These are phyloP conservation scores for Crenichthys baileyi DNA, from an alignment of 2,797 vertebrate species.

Conservation along the genomic window DNA sequence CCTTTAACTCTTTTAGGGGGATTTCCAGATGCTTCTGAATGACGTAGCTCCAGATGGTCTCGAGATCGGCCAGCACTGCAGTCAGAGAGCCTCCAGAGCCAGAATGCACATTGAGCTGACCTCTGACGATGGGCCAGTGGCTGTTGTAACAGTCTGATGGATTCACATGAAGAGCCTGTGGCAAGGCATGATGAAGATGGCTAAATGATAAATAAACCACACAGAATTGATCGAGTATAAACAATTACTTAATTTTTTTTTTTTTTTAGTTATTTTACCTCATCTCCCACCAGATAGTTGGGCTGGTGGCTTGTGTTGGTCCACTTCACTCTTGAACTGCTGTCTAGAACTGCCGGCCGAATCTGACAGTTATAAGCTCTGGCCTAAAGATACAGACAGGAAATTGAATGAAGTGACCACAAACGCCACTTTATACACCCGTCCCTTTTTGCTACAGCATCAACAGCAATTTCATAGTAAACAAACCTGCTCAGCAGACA, in stretches of 20 bases:
- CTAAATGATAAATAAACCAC: slow-evolving; percentile 7
- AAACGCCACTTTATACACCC: not conserved
- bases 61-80: slow-evolving; percentile 90
- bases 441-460: not conserved
- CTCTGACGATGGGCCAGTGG: slow-evolving; percentile 93
- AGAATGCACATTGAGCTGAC: slow-evolving; percentile 89
- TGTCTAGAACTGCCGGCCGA: slow-evolving; percentile 90
- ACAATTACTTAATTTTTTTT: not conserved
- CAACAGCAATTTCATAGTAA: not conserved
- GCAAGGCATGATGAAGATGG: slow-evolving; percentile 29
- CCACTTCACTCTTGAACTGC: slow-evolving; percentile 92
- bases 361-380: slow-evolving; percentile 95
- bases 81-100: slow-evolving; percentile 91
- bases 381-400: slow-evolving; percentile 75
- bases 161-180: slow-evolving; percentile 91
- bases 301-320: slow-evolving; percentile 92
- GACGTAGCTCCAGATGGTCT: slow-evolving; percentile 92
- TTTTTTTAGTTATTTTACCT: slow-evolving; percentile 80
- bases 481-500: slow-evolving; percentile 94
- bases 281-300: slow-evolving; percentile 92
- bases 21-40: slow-evolving; percentile 96
- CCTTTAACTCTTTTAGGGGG: slow-evolving; percentile 95
- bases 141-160: slow-evolving; percentile 90
- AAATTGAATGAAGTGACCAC: not conserved
- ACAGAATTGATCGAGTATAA: not conserved